Conservation (phyloP, 2,888 invertebrate genomes). For the Adelognathus sp. region DNA sequence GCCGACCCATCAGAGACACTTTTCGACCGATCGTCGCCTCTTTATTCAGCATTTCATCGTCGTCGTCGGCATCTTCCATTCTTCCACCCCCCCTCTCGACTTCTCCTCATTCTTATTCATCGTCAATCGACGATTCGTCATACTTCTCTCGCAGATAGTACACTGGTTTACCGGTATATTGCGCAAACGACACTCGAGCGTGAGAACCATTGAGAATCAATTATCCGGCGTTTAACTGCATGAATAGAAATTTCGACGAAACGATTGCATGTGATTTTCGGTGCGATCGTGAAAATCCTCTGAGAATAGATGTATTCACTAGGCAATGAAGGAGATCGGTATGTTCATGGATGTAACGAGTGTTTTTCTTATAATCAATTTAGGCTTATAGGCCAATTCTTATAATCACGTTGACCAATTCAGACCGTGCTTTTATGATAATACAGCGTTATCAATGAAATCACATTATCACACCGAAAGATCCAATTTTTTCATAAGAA, state of each 20-base stretch:
- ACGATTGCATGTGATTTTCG: neutral
- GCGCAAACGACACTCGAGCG: neutral
- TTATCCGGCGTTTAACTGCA: slow-evolving; percentile 10
- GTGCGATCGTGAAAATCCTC: neutral
- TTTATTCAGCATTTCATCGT: slow-evolving; percentile 9
- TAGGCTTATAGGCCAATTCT: neutral
- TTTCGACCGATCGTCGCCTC: slow-evolving; percentile 40
- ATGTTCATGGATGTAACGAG: neutral
- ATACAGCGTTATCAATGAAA: neutral
- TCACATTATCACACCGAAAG: neutral
- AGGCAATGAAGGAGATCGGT: neutral
- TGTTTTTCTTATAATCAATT: neutral
- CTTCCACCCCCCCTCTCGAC: neutral
- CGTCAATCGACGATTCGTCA: slow-evolving; percentile 42
- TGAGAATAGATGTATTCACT: neutral
- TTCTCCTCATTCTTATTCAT: slow-evolving; percentile 41
- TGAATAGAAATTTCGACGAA: neutral
- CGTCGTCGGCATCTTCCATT: neutral
- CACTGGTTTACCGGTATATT: neutral
- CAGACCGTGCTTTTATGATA: neutral
- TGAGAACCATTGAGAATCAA: slow-evolving; percentile 18
- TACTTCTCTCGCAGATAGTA: slow-evolving; percentile 13
- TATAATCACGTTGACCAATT: neutral
- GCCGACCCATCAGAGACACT: slow-evolving; percentile 30
- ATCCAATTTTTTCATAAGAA: neutral